These are phyloP conservation scores for Matsumyia berberina DNA, from an alignment of 2,888 invertebrate species.

Conservation along the genomic window DNA sequence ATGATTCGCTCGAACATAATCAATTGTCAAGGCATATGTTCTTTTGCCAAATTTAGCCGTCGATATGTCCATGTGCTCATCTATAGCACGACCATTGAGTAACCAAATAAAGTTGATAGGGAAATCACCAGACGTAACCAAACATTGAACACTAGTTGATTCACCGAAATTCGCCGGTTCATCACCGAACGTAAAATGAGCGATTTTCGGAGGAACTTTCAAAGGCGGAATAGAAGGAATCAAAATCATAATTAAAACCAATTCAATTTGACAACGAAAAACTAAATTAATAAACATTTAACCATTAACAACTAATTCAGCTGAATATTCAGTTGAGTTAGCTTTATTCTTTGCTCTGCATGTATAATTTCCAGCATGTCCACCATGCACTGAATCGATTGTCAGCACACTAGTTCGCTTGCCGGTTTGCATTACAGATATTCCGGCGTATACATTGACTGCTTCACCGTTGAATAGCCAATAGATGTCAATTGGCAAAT, in stretches of 20 bases:
- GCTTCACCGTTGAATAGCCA: constrained; percentile 86
- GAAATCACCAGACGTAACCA: constrained; percentile 86
- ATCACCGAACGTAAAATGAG: constrained; percentile 88
- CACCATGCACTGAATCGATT: constrained; percentile 88
- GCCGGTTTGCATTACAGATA: constrained; percentile 83
- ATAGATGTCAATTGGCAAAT: constrained; percentile 88
- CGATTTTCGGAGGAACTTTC: constrained; percentile 87
- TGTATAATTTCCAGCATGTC: constrained; percentile 88
- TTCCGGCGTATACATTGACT: constrained; percentile 80
- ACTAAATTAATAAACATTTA: constrained; percentile 51
- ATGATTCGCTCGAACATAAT: constrained; percentile 87
- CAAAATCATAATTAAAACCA: constrained; percentile 22
- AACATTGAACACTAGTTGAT: constrained; percentile 86
- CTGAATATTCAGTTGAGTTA: constrained; percentile 84
- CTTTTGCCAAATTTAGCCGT: constrained; percentile 84
- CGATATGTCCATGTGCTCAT: constrained; percentile 84
- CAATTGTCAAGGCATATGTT: constrained; percentile 87
- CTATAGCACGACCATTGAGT: constrained; percentile 83
- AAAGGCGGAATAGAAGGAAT: constrained; percentile 73
- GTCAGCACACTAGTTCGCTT: constrained; percentile 87
- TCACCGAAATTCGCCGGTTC: constrained; percentile 87
- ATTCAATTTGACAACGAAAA: constrained; percentile 80
- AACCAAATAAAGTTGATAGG: constrained; percentile 88
- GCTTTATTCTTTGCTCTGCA: constrained; percentile 88
- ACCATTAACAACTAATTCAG: constrained; percentile 83